phyloP scores from a whole-genome alignment of 2,888 invertebrate species.

The Neocrepidodera transversa region DNA sequence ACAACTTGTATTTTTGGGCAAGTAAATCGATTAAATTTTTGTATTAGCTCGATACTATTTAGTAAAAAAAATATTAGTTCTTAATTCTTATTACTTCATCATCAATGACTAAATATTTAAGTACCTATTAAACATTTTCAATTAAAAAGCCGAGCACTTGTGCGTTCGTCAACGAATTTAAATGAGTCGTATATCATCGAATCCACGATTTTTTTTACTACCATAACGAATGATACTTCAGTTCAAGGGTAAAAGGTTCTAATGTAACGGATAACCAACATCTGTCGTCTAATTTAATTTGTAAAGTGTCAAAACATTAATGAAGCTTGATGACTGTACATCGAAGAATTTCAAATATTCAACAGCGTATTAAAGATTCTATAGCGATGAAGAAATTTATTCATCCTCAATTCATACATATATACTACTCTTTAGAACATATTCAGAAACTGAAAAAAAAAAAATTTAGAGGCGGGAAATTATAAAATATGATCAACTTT shows the following conservation, averaged over 20 bases:
- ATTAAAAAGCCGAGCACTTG: conserved; percentile 8
- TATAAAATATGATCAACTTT: no score
- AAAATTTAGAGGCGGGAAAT: no score
- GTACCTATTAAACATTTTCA: conserved; percentile 8
- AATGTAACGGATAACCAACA: conserved; percentile 22
- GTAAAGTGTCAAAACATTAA: conserved; percentile 27
- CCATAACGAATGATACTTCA: conserved; percentile 20
- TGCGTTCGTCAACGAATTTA: neutral
- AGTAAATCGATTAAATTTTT: no score
- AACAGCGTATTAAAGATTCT: no score
- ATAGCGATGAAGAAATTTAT: no score
- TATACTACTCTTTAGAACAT: no score
- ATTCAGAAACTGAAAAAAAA: no score
- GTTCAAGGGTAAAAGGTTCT: conserved; percentile 26
- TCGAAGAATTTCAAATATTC: conserved; percentile 13
- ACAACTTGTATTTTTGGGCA: no score
- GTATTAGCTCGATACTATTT: no score
- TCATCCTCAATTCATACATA: no score
- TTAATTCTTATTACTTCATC: neutral
- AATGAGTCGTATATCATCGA: conserved; percentile 19
- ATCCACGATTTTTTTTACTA: conserved; percentile 5
- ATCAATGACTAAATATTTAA: conserved; percentile 5
- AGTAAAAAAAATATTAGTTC: no score
- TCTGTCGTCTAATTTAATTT: conserved; percentile 28
- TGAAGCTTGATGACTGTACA: conserved; percentile 16